Conservation (phyloP, 1,140 invertebrate genomes). For the Sitodiplosis mosellana region DNA sequence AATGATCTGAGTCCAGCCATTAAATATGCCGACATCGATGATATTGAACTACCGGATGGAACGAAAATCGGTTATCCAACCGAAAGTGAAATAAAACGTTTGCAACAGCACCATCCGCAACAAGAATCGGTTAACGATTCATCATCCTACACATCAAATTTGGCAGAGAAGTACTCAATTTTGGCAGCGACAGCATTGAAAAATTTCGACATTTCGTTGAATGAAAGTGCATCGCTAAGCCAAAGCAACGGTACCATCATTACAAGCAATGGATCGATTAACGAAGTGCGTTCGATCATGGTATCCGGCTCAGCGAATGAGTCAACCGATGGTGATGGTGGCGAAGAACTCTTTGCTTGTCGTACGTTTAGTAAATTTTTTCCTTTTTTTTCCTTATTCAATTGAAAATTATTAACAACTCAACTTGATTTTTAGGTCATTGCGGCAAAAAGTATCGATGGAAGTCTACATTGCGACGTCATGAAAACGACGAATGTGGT, state of each 20-base stretch:
- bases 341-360: neutral
- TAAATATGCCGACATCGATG: slow-evolving; percentile 24
- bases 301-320: no score
- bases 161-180: neutral
- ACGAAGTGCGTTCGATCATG: no score
- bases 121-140: neutral
- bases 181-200: neutral
- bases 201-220: neutral
- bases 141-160: neutral
- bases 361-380: no score
- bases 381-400: no score
- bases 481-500: slow-evolving; percentile 70
- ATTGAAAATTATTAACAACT: no score
- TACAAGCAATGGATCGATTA: no score
- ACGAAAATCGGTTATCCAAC: slow-evolving; percentile 17
- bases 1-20: slow-evolving; percentile 3
- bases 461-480: slow-evolving; percentile 62
- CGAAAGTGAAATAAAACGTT: neutral
- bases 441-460: slow-evolving; percentile 65
- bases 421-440: no score
- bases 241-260: neutral
- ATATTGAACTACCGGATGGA: slow-evolving; percentile 23
- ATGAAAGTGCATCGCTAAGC: neutral
- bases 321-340: neutral
- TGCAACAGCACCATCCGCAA: neutral